Evolutionary conservation across 2,888 invertebrate species (phyloP).

Genomic region (Parnassius orleans): DNA sequence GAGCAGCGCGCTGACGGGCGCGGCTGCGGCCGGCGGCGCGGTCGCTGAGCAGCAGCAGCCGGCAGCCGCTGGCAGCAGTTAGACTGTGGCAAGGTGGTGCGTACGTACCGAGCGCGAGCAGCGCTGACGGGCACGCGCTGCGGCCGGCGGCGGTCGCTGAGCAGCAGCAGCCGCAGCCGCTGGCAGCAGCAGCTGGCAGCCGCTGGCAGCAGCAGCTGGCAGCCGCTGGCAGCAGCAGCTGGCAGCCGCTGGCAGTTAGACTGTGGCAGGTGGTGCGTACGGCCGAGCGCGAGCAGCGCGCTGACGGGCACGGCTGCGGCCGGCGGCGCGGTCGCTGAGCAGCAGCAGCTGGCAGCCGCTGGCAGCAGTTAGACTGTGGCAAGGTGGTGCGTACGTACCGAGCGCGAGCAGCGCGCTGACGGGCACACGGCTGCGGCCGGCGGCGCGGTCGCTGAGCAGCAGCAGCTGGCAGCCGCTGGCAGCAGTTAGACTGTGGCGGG

Average conservation of each 20-base stretch:
- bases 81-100: not conserved
- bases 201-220: constrained; percentile 84
- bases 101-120: constrained; percentile 86
- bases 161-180: constrained; percentile 85
- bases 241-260: too few species aligned
- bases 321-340: constrained; percentile 89
- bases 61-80: constrained; percentile 84
- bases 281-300: constrained; percentile 57
- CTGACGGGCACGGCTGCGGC: constrained; percentile 86
- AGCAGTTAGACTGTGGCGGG: constrained; percentile 64
- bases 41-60: constrained; percentile 89
- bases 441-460: constrained; percentile 90
- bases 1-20: constrained; percentile 86
- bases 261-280: too few species aligned
- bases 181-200: constrained; percentile 82
- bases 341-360: constrained; percentile 83
- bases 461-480: constrained; percentile 88
- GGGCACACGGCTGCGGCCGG: constrained; percentile 84
- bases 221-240: too few species aligned
- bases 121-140: constrained; percentile 29
- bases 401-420: constrained; percentile 83
- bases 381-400: not conserved
- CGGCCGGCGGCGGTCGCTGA: constrained; percentile 85
- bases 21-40: constrained; percentile 81
- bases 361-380: constrained; percentile 79